These are phyloP conservation scores for Orchesella cincta DNA, from an alignment of 1,140 invertebrate genomes.

Conservation along the genomic window DNA sequence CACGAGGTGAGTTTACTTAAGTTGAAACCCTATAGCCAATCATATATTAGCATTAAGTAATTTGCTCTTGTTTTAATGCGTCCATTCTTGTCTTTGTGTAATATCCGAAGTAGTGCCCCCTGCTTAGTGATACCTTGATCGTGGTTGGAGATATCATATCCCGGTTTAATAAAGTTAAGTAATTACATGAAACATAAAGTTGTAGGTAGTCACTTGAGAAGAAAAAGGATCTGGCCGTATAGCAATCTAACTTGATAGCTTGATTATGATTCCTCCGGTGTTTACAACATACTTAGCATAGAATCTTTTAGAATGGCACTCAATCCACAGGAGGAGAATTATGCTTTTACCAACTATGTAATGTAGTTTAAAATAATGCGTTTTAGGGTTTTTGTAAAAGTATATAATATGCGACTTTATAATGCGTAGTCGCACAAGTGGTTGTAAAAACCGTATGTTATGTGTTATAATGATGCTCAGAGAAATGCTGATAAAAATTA, in stretches of 20 bases:
- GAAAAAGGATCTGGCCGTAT: not conserved
- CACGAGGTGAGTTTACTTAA: not conserved
- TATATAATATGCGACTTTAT: too few species aligned
- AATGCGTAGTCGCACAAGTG: too few species aligned
- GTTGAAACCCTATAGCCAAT: not conserved
- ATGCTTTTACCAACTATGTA: too few species aligned
- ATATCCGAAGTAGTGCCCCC: not conserved
- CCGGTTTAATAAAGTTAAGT: slow-evolving; percentile 13
- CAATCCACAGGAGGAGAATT: too few species aligned
- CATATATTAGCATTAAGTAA: slow-evolving; percentile 2
- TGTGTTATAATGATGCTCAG: too few species aligned
- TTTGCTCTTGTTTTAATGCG: slow-evolving; percentile 11
- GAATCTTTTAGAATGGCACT: too few species aligned
- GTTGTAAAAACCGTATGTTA: too few species aligned
- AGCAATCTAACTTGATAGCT: not conserved
- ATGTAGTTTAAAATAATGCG: too few species aligned
- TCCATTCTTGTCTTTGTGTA: not conserved
- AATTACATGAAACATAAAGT: slow-evolving; percentile 16
- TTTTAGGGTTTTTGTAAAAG: too few species aligned
- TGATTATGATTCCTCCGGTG: not conserved
- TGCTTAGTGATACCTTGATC: slow-evolving; percentile 10
- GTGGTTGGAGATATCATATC: not conserved
- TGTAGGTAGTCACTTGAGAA: not conserved
- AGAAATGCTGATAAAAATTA: too few species aligned
- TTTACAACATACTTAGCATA: not conserved